Conservation (phyloP, 1,140 invertebrate species). For the Psilanteris sp. region DNA sequence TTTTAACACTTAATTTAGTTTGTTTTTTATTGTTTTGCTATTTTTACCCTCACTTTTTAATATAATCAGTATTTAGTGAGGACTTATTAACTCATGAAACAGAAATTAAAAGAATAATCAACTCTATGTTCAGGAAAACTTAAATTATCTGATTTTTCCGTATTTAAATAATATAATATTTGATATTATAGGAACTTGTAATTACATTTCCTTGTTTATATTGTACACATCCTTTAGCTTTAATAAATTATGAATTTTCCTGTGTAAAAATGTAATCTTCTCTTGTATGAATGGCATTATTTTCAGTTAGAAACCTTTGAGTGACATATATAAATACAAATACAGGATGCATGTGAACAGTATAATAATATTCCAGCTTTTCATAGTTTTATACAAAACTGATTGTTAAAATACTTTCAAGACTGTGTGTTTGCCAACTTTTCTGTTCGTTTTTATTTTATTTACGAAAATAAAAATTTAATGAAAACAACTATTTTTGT, state of each 20-base stretch:
- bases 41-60: too few species aligned
- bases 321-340: constrained; percentile 7
- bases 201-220: constrained; percentile 7
- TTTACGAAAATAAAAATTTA: too few species aligned
- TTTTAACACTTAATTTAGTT: too few species aligned
- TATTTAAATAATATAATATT: constrained; percentile 14
- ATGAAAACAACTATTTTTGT: constrained; percentile 41
- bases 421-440: constrained; percentile 28
- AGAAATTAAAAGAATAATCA: too few species aligned
- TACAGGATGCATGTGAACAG: constrained; percentile 16
- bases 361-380: constrained; percentile 24
- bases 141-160: too few species aligned
- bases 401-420: constrained; percentile 27
- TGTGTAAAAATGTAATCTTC: constrained; percentile 28
- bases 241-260: constrained; percentile 1
- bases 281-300: constrained; percentile 49
- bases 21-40: too few species aligned
- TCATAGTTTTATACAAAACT: constrained; percentile 17
- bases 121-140: too few species aligned
- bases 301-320: constrained; percentile 11
- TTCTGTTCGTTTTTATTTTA: constrained; percentile 24
- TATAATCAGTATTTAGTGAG: too few species aligned
- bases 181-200: constrained; percentile 1
- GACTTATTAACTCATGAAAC: too few species aligned
- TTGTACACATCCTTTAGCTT: background rate